Evolutionary conservation across 2,888 invertebrate species (phyloP).

Genomic region (Rosalia funebris): DNA sequence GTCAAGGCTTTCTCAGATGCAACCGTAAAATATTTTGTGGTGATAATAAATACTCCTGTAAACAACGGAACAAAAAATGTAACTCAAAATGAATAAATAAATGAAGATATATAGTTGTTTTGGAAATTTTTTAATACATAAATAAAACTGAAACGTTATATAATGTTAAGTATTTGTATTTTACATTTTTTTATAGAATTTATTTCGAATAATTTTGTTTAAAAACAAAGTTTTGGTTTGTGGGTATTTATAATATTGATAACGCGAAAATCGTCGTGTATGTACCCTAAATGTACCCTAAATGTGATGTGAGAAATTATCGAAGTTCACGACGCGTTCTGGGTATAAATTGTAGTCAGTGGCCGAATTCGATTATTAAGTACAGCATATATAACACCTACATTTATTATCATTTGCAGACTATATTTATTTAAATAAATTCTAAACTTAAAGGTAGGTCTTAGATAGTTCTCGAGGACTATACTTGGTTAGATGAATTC

Average conservation of each 20-base stretch:
- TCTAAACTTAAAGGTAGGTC: too few relatives aligned
- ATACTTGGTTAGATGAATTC: too few relatives aligned
- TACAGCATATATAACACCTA: neutral
- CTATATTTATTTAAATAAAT: too few relatives aligned
- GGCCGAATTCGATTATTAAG: neutral
- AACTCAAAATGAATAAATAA: neutral
- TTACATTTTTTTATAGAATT: neutral
- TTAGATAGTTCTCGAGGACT: too few relatives aligned
- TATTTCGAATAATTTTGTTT: neutral
- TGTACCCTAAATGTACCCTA: neutral
- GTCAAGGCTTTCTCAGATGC: too few relatives aligned
- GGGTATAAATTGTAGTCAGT: neutral
- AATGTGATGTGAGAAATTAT: neutral
- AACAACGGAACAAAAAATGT: neutral
- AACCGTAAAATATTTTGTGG: neutral
- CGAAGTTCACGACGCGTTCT: neutral
- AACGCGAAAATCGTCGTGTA: neutral
- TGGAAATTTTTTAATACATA: too few relatives aligned
- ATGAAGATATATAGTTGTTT: neutral
- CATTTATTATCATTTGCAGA: too few relatives aligned
- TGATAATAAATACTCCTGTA: neutral
- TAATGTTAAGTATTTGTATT: neutral
- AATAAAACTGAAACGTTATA: neutral
- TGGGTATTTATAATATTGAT: neutral
- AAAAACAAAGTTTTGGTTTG: neutral